Evolutionary conservation across 1,140 invertebrate species (phyloP).

Genomic region (Zeugodacus cucurbitae): DNA sequence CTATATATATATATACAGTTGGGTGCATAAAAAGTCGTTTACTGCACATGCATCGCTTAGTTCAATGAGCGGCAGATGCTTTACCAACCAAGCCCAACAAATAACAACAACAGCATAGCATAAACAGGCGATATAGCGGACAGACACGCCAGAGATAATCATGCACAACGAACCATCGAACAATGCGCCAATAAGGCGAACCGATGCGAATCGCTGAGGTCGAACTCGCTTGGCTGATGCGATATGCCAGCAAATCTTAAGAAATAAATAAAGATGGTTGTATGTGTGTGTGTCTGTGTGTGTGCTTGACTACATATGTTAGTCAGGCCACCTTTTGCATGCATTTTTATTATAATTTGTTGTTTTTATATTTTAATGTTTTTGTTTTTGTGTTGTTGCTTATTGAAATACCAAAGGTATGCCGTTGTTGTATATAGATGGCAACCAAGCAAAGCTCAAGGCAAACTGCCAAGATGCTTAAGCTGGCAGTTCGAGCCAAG

Average conservation of each 20-base stretch:
- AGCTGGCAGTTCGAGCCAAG: conserved; percentile 14
- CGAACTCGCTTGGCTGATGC: neutral
- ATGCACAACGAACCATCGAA: conserved; percentile 1
- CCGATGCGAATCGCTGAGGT: conserved; percentile 10
- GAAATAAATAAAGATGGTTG: neutral
- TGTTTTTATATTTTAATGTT: neutral
- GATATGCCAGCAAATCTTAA: conserved; percentile 15
- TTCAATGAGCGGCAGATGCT: conserved; percentile 1
- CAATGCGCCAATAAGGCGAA: conserved; percentile 15
- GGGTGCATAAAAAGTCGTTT: neutral
- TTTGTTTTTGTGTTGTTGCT: neutral
- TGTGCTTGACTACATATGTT: neutral
- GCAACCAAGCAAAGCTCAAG: conserved; percentile 35
- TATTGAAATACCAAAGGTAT: conserved; percentile 28
- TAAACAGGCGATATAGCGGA: neutral
- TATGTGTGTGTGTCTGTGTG: neutral
- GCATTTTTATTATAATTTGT: neutral
- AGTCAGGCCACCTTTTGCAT: neutral
- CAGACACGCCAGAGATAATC: neutral
- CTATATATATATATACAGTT: neutral
- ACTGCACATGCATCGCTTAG: neutral
- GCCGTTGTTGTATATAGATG: neutral
- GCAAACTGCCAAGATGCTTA: conserved; percentile 37
- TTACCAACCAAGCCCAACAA: conserved; percentile 18
- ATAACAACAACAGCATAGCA: neutral